Percentiles rank a stretch among this genome's conserved stretches.
Conservation (phyloP, 2,113 vertebrate species). For the Nycticryphes semicollaris region DNA sequence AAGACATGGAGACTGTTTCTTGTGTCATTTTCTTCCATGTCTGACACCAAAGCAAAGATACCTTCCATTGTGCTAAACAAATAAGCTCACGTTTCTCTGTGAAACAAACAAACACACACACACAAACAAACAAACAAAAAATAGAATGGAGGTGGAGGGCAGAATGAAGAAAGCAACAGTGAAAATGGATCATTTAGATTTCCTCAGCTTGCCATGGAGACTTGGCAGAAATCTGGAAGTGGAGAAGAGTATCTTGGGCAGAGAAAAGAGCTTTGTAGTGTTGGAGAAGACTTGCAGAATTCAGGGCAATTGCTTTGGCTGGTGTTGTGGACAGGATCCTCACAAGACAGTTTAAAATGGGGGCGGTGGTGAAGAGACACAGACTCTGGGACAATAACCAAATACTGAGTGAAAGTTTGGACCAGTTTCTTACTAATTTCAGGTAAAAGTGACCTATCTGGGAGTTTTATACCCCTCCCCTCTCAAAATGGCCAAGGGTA, state of each 20-base stretch:
- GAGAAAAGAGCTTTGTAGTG: background rate
- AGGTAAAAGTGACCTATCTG: background rate
- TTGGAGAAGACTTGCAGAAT: background rate
- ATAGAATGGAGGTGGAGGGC: background rate
- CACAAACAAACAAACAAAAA: background rate
- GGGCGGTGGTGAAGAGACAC: background rate
- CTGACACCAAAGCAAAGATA: background rate
- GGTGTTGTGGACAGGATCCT: background rate
- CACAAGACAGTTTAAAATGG: background rate
- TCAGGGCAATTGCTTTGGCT: background rate
- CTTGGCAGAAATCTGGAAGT: background rate
- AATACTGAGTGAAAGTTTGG: background rate
- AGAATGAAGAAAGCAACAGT: background rate
- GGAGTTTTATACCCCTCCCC: background rate
- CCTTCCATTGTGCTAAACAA: background rate
- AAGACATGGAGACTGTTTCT: background rate
- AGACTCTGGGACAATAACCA: background rate
- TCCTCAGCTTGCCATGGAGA: background rate
- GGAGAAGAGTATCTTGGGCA: background rate
- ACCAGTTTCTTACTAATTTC: background rate
- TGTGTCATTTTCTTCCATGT: background rate
- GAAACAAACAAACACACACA: background rate
- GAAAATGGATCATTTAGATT: background rate
- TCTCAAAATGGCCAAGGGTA: background rate
- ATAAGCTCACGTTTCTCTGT: background rate